A percentile compares a stretch with the other conserved stretches of the same genome.
These are phyloP conservation scores for Equus quagga DNA, from an alignment of 2,113 vertebrate genomes.

Conservation along the genomic window DNA sequence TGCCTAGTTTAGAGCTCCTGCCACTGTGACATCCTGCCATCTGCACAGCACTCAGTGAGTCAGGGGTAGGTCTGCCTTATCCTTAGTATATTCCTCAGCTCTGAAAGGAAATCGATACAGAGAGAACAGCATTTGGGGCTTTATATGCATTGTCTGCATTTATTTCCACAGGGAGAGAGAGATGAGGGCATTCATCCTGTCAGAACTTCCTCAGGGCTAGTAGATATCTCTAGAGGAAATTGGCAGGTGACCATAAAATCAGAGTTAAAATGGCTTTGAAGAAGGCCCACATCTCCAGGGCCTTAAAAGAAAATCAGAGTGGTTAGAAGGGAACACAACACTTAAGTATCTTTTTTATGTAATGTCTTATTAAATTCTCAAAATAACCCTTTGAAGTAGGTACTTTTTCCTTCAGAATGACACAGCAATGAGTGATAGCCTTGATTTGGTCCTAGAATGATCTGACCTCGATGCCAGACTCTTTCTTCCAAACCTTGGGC, in stretches of 20 bases:
- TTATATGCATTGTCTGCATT: neutral
- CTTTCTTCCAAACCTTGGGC: neutral
- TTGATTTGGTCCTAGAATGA: neutral
- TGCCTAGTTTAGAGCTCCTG: neutral
- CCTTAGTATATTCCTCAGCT: neutral
- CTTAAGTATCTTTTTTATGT: neutral
- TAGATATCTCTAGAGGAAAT: neutral
- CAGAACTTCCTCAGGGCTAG: neutral
- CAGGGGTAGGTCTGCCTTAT: too few species aligned
- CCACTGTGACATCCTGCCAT: rapidly evolving
- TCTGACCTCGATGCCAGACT: neutral
- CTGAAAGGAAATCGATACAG: neutral
- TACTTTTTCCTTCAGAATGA: neutral
- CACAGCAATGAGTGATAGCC: neutral
- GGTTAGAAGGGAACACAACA: neutral
- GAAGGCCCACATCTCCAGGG: neutral
- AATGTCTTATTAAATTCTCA: neutral
- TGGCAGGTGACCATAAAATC: neutral
- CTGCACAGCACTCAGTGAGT: neutral
- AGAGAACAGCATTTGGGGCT: neutral
- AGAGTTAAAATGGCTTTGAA: neutral
- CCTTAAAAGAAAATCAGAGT: neutral
- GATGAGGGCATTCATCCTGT: neutral
- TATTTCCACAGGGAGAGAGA: neutral
- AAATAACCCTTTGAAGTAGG: neutral